Conservation (phyloP, 2,888 invertebrate genomes). For the Drosophila kokeensis region DNA sequence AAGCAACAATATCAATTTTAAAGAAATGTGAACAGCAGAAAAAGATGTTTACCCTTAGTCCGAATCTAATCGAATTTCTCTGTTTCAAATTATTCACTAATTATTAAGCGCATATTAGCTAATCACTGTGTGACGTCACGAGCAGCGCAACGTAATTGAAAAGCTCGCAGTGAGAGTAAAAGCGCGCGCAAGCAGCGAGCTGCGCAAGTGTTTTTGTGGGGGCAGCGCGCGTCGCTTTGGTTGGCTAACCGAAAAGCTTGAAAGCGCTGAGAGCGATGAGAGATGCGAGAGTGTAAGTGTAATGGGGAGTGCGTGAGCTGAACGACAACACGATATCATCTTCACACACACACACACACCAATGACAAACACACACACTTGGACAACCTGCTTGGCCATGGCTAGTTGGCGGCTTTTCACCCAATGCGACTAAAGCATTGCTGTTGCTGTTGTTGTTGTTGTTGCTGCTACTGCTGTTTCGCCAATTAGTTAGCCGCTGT, state of each 20-base stretch:
- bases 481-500: slow-evolving; percentile 75
- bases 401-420: slow-evolving; percentile 60
- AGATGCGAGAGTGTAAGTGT: slow-evolving; percentile 48
- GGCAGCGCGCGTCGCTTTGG: slow-evolving; percentile 55
- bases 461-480: slow-evolving; percentile 52
- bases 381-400: slow-evolving; percentile 57
- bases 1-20: neutral
- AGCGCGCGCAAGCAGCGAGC: slow-evolving; percentile 1
- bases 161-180: slow-evolving; percentile 25
- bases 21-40: neutral
- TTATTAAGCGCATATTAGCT: neutral
- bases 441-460: slow-evolving; percentile 32
- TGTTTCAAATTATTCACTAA: neutral
- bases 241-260: slow-evolving; percentile 45
- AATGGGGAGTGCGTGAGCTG: slow-evolving; percentile 74
- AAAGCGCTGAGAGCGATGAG: slow-evolving; percentile 35
- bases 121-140: slow-evolving; percentile 3
- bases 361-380: slow-evolving; percentile 22
- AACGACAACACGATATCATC: slow-evolving; percentile 69
- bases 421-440: slow-evolving; percentile 58
- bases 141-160: neutral
- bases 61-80: neutral
- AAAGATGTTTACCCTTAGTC: neutral
- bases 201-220: slow-evolving; percentile 48
- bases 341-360: slow-evolving; percentile 40